Conservation (phyloP, 2,113 vertebrate genomes). For the Colaptes auratus region DNA sequence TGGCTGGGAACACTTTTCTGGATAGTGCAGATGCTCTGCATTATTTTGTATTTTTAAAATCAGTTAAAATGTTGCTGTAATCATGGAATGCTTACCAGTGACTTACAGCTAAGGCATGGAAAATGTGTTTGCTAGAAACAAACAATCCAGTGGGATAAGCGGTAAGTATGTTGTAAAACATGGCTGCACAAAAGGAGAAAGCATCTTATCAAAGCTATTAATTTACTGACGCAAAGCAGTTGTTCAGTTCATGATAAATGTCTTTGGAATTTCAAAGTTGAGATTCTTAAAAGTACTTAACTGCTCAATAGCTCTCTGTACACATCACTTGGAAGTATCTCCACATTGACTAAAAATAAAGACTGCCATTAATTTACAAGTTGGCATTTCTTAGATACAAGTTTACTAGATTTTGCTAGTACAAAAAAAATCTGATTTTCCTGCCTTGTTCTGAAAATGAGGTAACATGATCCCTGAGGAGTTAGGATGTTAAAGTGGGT, state of each 20-base stretch:
- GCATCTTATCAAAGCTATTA: background rate
- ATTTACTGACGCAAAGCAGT: background rate
- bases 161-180: background rate
- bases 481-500: background rate
- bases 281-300: background rate
- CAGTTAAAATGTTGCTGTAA: background rate
- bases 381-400: background rate
- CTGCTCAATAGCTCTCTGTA: background rate
- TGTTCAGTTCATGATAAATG: background rate
- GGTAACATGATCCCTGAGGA: background rate
- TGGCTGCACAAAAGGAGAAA: background rate
- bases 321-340: background rate
- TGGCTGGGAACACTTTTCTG: background rate
- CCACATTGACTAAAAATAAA: background rate
- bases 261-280: background rate
- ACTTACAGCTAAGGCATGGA: background rate
- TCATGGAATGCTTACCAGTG: background rate
- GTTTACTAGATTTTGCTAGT: background rate
- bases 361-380: background rate
- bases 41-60: background rate
- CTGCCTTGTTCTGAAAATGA: background rate
- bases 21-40: background rate
- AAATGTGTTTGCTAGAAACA: background rate
- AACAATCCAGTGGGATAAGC: background rate
- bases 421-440: background rate